Evolutionary conservation across 2,797 vertebrate species (phyloP), one percentile per base, ranked within the genome.

Genomic region (Pseudotriccus pelzelni): DNA sequence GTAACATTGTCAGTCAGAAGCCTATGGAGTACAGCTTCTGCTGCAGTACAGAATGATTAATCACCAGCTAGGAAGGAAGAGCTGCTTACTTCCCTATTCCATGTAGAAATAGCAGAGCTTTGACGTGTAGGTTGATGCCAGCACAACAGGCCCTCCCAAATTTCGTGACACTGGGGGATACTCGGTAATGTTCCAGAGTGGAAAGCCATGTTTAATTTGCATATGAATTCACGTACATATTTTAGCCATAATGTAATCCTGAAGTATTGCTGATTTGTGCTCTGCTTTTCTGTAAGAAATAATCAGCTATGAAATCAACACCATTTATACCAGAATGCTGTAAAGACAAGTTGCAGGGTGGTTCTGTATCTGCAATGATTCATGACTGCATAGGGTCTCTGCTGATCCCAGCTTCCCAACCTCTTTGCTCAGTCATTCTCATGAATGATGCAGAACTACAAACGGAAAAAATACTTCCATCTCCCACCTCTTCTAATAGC

Each of bases 31-130:
- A 21, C 9, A 39, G 85, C 92, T 95, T 95, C 84, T 93, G 91
- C 79, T 43, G 78, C 90, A 84, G 74, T 93, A 66, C 81, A 84
- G 90, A 89, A 84, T 97, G 95, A 97, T 97, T 96, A 96, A 96
- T 97, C 87, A 79, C 50, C 19, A 34, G 3, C 89, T 79, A 58
- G 93, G 84, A 92, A 94, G 78, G 75, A 92, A 73, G 68, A 84
- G 84, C 53, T 25, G 23, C 47, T 89, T 64, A 24, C 23, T 22
- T 79, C 19, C 82, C 84, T 94, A 14, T 93, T 77, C 87, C 75
- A 68, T 79, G 62, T 50, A 96, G 97, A 96, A 94, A 95, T 66
- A 96, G 59, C 30, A 50, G 63, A 46, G 52, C 43, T 73, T 70
- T 95, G 86, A 90, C 12, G 1, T 75, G 47, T 30, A 74, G 76